phyloP scores from a whole-genome alignment of 2,797 vertebrate species.

The Cheirogaleus major region DNA sequence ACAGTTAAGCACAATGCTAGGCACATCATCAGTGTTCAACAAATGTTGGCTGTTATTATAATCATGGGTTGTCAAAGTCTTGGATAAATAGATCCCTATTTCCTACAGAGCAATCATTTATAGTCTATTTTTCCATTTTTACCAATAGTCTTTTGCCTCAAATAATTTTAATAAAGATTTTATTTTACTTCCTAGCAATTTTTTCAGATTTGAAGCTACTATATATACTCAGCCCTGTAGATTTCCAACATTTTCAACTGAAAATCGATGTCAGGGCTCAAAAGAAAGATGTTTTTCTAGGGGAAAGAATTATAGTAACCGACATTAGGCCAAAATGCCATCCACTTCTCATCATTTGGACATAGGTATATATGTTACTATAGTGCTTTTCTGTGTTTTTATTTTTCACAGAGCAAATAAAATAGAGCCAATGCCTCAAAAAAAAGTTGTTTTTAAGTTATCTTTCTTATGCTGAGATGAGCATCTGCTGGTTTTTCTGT shows the following conservation, averaged over 20 bases:
- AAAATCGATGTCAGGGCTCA: slow-evolving; percentile 27
- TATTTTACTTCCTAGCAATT: slow-evolving; percentile 21
- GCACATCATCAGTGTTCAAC: background rate
- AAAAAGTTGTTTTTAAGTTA: slow-evolving; percentile 36
- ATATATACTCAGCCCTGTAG: background rate
- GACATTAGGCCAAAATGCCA: background rate
- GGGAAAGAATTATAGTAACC: background rate
- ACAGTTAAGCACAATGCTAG: background rate
- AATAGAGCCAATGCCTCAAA: slow-evolving; percentile 17
- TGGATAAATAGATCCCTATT: background rate
- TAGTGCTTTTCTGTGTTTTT: background rate
- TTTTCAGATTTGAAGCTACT: slow-evolving; percentile 16
- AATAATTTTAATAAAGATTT: slow-evolving; percentile 29
- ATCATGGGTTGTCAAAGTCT: background rate
- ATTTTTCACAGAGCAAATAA: slow-evolving; percentile 44
- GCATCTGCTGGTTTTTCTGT: slow-evolving; percentile 43
- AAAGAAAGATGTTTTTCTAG: slow-evolving; percentile 22
- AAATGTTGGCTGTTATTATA: background rate
- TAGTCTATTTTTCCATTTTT: background rate
- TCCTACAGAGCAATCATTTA: background rate
- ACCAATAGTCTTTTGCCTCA: background rate
- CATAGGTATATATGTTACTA: background rate
- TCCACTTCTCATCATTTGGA: background rate
- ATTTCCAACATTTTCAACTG: slow-evolving; percentile 43
- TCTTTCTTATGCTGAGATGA: background rate